Conservation (phyloP, 2,797 vertebrate genomes). For the Jordanella pulchra region DNA sequence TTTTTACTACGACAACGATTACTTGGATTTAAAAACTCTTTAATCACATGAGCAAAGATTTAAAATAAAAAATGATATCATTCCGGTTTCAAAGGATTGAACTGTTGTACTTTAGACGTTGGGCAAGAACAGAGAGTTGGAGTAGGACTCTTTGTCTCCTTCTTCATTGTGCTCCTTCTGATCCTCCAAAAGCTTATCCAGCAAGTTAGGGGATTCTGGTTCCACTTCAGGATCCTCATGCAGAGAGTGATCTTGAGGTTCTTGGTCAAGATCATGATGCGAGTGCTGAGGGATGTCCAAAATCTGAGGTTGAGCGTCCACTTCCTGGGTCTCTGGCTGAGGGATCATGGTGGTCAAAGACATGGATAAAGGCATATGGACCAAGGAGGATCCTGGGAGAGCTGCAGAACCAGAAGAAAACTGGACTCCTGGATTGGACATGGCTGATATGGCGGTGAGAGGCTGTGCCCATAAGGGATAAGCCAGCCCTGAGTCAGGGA, state of each 20-base stretch:
- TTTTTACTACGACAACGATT: neutral
- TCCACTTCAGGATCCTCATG: conserved; percentile 45
- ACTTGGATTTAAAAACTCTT: neutral
- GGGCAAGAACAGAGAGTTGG: conserved; percentile 82
- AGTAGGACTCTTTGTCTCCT: conserved; percentile 83
- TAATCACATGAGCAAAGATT: neutral
- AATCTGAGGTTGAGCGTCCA: conserved; percentile 79
- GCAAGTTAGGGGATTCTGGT: conserved; percentile 55
- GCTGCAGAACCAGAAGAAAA: conserved; percentile 75
- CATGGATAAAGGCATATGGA: conserved; percentile 86
- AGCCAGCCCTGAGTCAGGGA: conserved; percentile 82
- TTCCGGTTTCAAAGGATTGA: neutral
- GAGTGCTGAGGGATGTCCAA: conserved; percentile 76
- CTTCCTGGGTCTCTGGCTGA: conserved; percentile 76
- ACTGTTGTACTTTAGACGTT: conserved; percentile 73
- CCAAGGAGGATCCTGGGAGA: conserved; percentile 80
- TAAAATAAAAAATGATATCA: neutral
- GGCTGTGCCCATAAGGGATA: conserved; percentile 93
- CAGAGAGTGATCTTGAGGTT: conserved; percentile 26
- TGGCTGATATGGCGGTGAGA: conserved; percentile 81
- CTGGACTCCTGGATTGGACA: conserved; percentile 75
- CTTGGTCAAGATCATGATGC: conserved; percentile 44
- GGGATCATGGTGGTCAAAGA: conserved; percentile 79
- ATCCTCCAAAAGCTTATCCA: conserved; percentile 86
- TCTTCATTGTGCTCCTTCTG: conserved; percentile 51